Conservation (phyloP, 2,797 vertebrate species). For the Bufotes viridis region DNA sequence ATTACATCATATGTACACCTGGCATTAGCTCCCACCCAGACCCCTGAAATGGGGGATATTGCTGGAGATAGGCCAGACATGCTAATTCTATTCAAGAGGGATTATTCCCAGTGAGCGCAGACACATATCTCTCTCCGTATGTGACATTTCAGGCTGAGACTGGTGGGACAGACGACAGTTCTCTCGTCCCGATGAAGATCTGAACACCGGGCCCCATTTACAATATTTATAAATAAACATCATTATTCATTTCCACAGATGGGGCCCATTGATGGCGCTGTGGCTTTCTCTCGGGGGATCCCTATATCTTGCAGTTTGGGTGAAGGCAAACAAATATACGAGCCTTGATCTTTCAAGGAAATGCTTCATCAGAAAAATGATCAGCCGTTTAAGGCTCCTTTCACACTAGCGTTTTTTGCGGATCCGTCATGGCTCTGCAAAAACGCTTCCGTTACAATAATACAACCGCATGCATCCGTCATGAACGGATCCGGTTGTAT, state of each 20-base stretch:
- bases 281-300: background rate
- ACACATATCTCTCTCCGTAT: background rate
- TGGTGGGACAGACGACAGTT: slow-evolving; percentile 16
- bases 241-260: slow-evolving; percentile 25
- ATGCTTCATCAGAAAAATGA: too few relatives aligned
- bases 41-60: slow-evolving; percentile 35
- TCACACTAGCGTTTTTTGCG: too few relatives aligned
- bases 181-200: background rate
- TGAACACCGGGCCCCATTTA: background rate
- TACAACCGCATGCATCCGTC: too few relatives aligned
- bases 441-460: too few relatives aligned
- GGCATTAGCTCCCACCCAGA: slow-evolving; percentile 39
- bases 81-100: slow-evolving; percentile 38
- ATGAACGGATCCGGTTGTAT: too few relatives aligned
- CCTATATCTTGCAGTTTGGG: background rate
- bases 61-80: slow-evolving; percentile 33
- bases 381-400: too few relatives aligned
- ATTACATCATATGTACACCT: slow-evolving; percentile 54
- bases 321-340: background rate
- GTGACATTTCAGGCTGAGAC: slow-evolving; percentile 15
- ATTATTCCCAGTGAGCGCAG: slow-evolving; percentile 33
- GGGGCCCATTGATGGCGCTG: background rate
- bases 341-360: background rate
- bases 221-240: slow-evolving; percentile 10
- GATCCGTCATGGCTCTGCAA: too few relatives aligned